Percentiles rank a stretch among this genome's conserved stretches.
Conservation (phyloP, 2,888 invertebrate genomes). For the Phasia obesa region DNA sequence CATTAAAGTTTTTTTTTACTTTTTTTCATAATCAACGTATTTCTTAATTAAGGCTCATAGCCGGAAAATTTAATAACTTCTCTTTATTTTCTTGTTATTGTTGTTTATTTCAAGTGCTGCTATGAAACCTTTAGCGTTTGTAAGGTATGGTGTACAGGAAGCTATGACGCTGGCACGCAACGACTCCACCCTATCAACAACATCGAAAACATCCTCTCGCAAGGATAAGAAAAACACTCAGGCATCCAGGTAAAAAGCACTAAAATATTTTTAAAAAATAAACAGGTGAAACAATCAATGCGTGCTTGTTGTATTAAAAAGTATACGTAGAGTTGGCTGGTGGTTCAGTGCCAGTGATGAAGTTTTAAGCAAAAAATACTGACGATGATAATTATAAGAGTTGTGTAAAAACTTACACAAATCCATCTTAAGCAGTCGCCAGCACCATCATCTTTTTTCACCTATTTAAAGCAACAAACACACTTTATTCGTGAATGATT, state of each 20-base stretch:
- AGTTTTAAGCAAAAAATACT: not conserved
- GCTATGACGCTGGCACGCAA: conserved; percentile 82
- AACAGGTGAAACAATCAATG: not conserved
- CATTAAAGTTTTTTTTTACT: not conserved
- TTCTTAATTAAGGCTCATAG: not conserved
- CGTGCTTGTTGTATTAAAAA: not conserved
- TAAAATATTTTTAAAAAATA: not conserved
- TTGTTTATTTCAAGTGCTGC: conserved; percentile 82
- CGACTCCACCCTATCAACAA: conserved; percentile 85
- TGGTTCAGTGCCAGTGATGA: not conserved
- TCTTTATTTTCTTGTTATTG: conserved; percentile 27
- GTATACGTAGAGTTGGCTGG: not conserved
- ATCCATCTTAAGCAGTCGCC: conserved; percentile 45
- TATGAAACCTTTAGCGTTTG: conserved; percentile 85
- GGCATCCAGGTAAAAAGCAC: conserved; percentile 80
- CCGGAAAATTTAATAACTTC: conserved; percentile 23
- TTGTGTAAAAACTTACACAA: conserved; percentile 23
- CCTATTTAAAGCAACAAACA: not conserved
- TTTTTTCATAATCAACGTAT: conserved; percentile 14
- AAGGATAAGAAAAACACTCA: conserved; percentile 83
- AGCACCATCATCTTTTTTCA: conserved; percentile 42
- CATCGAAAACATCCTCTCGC: conserved; percentile 82
- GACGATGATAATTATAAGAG: not conserved
- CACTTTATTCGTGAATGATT: not conserved
- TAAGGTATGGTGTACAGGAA: conserved; percentile 82